These are phyloP conservation scores for Catharus bicknelli DNA, from an alignment of 2,113 vertebrate species.

Conservation along the genomic window DNA sequence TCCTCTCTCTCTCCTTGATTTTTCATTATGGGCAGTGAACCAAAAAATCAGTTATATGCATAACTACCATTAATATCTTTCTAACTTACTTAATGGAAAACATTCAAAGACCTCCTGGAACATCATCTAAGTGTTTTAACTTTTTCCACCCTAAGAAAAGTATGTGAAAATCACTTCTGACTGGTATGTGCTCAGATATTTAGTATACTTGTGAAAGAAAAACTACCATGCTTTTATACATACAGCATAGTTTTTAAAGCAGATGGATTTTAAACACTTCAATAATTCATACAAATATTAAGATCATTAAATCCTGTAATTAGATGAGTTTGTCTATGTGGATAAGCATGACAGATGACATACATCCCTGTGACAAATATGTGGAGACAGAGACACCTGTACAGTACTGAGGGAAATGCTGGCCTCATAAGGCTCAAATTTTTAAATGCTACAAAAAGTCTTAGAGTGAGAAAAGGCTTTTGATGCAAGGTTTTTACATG, in stretches of 20 bases:
- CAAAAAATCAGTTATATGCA: conserved; percentile 53
- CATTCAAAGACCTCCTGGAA: conserved; percentile 45
- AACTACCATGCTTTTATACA: neutral
- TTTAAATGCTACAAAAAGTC: neutral
- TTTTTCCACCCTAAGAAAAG: conserved; percentile 27
- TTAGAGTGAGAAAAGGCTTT: neutral
- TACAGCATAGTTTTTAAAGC: neutral
- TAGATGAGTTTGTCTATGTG: neutral
- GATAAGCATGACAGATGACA: neutral
- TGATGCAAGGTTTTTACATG: neutral
- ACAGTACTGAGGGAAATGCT: neutral
- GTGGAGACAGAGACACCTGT: neutral
- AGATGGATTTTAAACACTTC: neutral
- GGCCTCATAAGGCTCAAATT: neutral
- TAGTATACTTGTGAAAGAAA: neutral
- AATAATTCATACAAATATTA: neutral
- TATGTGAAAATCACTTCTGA: conserved; percentile 11
- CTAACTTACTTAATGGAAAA: conserved; percentile 50
- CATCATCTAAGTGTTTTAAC: conserved; percentile 42
- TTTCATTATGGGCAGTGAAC: conserved; percentile 33
- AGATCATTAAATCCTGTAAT: neutral
- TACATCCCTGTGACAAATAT: neutral
- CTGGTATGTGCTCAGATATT: neutral
- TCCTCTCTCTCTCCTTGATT: conserved; percentile 20
- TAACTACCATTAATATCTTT: conserved; percentile 47